Conservation (phyloP, 2,113 vertebrate species). For the Beaufortia kweichowensis region DNA sequence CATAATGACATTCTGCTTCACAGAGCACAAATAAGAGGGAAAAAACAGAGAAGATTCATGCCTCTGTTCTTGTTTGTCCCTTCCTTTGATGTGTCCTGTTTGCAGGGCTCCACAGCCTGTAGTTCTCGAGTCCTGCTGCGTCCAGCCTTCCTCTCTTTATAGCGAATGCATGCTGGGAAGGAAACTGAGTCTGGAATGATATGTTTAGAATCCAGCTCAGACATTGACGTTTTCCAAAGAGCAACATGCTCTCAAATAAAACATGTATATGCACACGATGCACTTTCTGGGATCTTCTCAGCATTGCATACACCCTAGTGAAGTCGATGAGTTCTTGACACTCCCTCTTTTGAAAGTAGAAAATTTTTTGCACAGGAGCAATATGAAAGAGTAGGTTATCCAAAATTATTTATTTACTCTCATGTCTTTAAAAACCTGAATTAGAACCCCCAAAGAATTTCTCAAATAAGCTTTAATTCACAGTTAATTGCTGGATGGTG, state of each 20-base stretch:
- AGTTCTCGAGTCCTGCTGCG: slow-evolving; percentile 55
- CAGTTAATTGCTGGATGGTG: too few relatives aligned
- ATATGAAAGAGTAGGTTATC: too few relatives aligned
- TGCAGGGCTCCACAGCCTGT: slow-evolving; percentile 56
- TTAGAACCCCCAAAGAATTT: too few relatives aligned
- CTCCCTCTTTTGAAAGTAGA: too few relatives aligned
- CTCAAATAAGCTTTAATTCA: too few relatives aligned
- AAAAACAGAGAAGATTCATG: slow-evolving; percentile 56
- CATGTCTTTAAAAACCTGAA: too few relatives aligned
- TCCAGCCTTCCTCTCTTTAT: slow-evolving; percentile 54
- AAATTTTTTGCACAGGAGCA: too few relatives aligned
- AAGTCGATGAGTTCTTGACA: too few relatives aligned
- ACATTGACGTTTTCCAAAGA: slow-evolving; percentile 36
- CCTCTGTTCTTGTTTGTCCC: slow-evolving; percentile 60
- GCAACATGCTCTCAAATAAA: not conserved
- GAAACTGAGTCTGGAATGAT: slow-evolving; percentile 10
- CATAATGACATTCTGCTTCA: slow-evolving; percentile 63
- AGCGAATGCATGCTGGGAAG: slow-evolving; percentile 31
- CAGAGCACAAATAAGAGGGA: slow-evolving; percentile 48
- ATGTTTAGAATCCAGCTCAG: slow-evolving; percentile 45
- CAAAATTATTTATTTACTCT: too few relatives aligned
- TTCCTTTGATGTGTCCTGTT: slow-evolving; percentile 65
- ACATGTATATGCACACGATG: not conserved
- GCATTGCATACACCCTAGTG: not conserved
- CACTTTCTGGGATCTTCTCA: not conserved